phyloP scores from a whole-genome alignment of 2,113 vertebrate species.

The Rhinopomastus cyanomelas region DNA sequence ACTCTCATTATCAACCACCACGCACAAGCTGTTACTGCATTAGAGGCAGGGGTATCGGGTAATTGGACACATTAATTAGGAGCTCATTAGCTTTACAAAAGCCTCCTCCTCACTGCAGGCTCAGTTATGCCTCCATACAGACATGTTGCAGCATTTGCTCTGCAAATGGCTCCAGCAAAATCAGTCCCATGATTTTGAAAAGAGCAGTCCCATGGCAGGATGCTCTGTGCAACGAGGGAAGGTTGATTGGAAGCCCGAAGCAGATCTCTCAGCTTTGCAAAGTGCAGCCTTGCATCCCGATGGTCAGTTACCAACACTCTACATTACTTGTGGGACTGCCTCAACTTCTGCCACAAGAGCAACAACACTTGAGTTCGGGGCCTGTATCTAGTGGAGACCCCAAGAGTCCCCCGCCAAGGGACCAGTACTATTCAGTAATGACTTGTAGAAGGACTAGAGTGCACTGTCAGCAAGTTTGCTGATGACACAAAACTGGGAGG shows the following conservation, averaged over 20 bases:
- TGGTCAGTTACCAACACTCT: neutral
- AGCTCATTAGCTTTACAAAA: neutral
- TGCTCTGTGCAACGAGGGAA: neutral
- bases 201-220: neutral
- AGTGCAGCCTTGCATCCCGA: neutral
- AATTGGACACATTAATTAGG: neutral
- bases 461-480: too few relatives aligned
- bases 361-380: neutral
- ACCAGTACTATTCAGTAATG: too few relatives aligned
- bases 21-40: neutral
- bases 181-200: too few relatives aligned
- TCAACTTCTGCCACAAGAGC: neutral
- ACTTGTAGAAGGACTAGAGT: too few relatives aligned
- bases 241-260: neutral
- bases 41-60: neutral
- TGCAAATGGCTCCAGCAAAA: neutral
- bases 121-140: neutral
- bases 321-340: neutral
- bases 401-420: too few relatives aligned
- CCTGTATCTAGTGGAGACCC: too few relatives aligned
- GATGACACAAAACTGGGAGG: too few relatives aligned
- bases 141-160: neutral
- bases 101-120: neutral
- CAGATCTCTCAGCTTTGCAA: neutral
- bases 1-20: accelerated